Evolutionary conservation across 2,797 vertebrate species (phyloP), one percentile per base, ranked within the genome.

Genomic region (Cyclopterus lumpus): DNA sequence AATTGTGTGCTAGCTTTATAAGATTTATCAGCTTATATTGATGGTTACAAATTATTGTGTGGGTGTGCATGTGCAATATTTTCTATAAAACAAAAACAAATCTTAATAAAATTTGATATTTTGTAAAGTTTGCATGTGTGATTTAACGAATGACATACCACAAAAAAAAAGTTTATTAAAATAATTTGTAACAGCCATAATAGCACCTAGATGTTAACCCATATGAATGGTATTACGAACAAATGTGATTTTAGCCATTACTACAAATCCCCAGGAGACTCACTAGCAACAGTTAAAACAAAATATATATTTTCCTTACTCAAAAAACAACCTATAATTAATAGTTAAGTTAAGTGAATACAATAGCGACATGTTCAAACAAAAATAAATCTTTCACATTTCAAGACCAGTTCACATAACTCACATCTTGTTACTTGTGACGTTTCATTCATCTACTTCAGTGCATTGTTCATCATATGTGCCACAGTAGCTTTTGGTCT

Each of bases 71-170:
- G 98, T 97, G 96, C 95, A 96, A 95, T 94, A 93, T 95, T 95
- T 94, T 94, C 84, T 96, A 95, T 71, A 86, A 84, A 88, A 81
- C 59, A 46, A 32, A 70, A 48, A 67, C 67, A 77, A 76, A 91
- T 94, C 94, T 93, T 95, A 99, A 99, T 97, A n/a, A 97, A 91
- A 96, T 97, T 97, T 98, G 95, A 96, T 98, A 97, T 98, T 99
- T 99, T 99, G 81, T 96, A 97, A 94, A 67, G 77, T 83, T 79
- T 77, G 76, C 38, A 75, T 75, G 73, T 77, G 67, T 90, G 46
- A 81, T 61, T 89, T 30, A 26, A 59, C 28, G 67, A 51, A 15
- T 79, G 62, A 72, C 10, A 11, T 44, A 15, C 18, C 3, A 63
- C 22, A 67, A 54, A 34, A 36, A 16, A 42, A 40, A 44, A 8